A percentile compares a stretch with the other conserved stretches of the same genome.
Evolutionary conservation across 2,113 vertebrate genomes (phyloP).

Genomic region (Percopsis transmontana): DNA sequence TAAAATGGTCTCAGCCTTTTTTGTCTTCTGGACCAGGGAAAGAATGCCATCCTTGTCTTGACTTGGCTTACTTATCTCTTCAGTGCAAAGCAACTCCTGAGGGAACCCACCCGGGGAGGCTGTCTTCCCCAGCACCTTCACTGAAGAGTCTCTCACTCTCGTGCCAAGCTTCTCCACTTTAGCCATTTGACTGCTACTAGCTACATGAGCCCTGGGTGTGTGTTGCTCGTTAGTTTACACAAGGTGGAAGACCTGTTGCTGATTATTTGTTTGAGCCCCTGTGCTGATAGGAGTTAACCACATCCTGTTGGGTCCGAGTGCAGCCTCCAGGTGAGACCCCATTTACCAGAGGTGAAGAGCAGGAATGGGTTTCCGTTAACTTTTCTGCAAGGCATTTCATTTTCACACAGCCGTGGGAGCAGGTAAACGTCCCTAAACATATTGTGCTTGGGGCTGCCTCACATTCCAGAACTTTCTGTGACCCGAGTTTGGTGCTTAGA

Average conservation of each 20-base stretch:
- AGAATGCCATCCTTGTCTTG: slow-evolving; percentile 71
- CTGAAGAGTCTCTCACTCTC: slow-evolving; percentile 24
- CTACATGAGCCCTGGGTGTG: slow-evolving; percentile 17
- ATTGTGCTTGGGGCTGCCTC: slow-evolving; percentile 22
- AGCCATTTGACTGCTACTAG: slow-evolving; percentile 11
- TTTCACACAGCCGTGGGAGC: slow-evolving; percentile 30
- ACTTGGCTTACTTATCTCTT: slow-evolving; percentile 58
- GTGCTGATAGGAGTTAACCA: slow-evolving; percentile 19
- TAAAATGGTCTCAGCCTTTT: slow-evolving; percentile 58
- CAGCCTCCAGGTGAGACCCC: slow-evolving; percentile 11
- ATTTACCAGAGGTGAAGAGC: slow-evolving; percentile 31
- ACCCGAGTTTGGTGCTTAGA: slow-evolving; percentile 2
- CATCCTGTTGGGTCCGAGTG: background rate
- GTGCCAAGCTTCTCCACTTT: slow-evolving; percentile 8
- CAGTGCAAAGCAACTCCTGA: slow-evolving; percentile 42
- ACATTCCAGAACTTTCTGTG: slow-evolving; percentile 35
- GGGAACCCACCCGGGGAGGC: slow-evolving; percentile 48
- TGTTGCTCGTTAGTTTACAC: slow-evolving; percentile 19
- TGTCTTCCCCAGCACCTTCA: slow-evolving; percentile 24
- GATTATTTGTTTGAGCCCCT: slow-evolving; percentile 16
- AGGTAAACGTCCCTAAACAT: slow-evolving; percentile 31
- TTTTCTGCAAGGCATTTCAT: slow-evolving; percentile 29
- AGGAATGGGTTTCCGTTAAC: slow-evolving; percentile 32
- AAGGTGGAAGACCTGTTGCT: slow-evolving; percentile 35
- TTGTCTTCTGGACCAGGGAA: slow-evolving; percentile 52